A percentile compares a stretch with the other conserved stretches of the same genome.
These are phyloP conservation scores for Stenoptilia bipunctidactyla DNA, from an alignment of 2,888 invertebrate genomes.

Conservation along the genomic window DNA sequence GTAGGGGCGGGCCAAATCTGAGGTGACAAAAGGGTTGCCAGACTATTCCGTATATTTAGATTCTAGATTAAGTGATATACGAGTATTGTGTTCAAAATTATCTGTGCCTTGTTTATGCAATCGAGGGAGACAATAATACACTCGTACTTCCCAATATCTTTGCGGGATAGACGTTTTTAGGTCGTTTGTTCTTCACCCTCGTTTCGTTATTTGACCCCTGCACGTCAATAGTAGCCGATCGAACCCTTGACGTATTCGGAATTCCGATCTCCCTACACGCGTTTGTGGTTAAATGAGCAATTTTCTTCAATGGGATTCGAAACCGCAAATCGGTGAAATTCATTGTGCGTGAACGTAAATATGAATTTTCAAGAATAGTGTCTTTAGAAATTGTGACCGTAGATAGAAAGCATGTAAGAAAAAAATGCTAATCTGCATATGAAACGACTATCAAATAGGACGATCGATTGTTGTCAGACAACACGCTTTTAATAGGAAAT, in stretches of 20 bases:
- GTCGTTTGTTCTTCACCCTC: slow-evolving; percentile 19
- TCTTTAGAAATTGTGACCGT: too few relatives aligned
- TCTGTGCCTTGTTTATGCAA: too few relatives aligned
- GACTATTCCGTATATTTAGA: slow-evolving; percentile 1
- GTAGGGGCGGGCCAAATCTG: slow-evolving; percentile 31
- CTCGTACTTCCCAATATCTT: too few relatives aligned
- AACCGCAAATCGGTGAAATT: too few relatives aligned
- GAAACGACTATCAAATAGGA: too few relatives aligned
- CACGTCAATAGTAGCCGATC: slow-evolving; percentile 45
- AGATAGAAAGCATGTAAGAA: too few relatives aligned
- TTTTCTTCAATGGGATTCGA: slow-evolving; percentile 24
- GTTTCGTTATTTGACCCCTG: slow-evolving; percentile 49
- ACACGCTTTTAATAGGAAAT: too few relatives aligned
- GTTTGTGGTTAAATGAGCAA: slow-evolving; percentile 43
- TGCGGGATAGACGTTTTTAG: not conserved
- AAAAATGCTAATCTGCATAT: too few relatives aligned
- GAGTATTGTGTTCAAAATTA: too few relatives aligned
- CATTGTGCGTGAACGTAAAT: too few relatives aligned
- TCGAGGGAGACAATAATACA: too few relatives aligned
- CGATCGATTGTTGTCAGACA: too few relatives aligned
- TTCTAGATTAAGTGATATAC: not conserved
- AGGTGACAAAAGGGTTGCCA: not conserved
- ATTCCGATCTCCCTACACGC: slow-evolving; percentile 32
- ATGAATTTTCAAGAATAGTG: not conserved
- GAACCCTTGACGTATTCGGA: slow-evolving; percentile 44